Evolutionary conservation across 2,113 vertebrate genomes (phyloP), one percentile per base, ranked within the genome.

Genomic region (Corapipo altera): DNA sequence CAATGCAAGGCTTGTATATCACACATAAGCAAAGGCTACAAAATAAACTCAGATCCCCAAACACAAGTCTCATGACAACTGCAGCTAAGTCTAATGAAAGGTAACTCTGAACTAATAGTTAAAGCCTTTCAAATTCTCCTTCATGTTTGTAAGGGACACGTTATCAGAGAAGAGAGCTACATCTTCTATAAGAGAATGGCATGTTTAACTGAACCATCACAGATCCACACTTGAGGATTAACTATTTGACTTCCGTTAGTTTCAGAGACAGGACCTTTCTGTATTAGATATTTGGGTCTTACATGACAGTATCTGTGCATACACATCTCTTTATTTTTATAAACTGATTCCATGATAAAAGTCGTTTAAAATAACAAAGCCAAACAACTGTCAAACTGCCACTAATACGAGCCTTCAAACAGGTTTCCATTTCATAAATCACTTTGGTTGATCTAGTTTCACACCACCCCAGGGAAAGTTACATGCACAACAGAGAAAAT

Each of bases 371-470:
- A 73, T 91, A 93, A 96, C 74, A 93, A 93, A 87, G 87, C 33
- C 78, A 80, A 94, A 76, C 93, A 95, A 88, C 78, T 88, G 81
- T 91, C 89, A 93, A 89, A 79, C 54, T 64, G 93, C 54, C 66
- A 66, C 89, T 94, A 91, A 89, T 39, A 51, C 0, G 35, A 88
- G 46, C 41, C 76, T 91, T 76, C 81, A 70, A 96, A 93, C 71
- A 83, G n/a, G 32, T 76, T 94, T 94, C 81, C 74, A 90, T 91
- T 93, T 85, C 71, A 96, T 94, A 93, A 93, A 95, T 91, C 54
- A 85, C 32, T 89, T 77, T 0, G 1, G 82, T 85, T 85, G 62
- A 95, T 88, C 89, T 30, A 73, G 66, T 85, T 95, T 91, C 41
- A 5, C 43, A 89, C 39, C 74, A 94, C 91, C 93, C 37, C 71